Conservation (phyloP, 2,113 vertebrate species). For the Bufo gargarizans region DNA sequence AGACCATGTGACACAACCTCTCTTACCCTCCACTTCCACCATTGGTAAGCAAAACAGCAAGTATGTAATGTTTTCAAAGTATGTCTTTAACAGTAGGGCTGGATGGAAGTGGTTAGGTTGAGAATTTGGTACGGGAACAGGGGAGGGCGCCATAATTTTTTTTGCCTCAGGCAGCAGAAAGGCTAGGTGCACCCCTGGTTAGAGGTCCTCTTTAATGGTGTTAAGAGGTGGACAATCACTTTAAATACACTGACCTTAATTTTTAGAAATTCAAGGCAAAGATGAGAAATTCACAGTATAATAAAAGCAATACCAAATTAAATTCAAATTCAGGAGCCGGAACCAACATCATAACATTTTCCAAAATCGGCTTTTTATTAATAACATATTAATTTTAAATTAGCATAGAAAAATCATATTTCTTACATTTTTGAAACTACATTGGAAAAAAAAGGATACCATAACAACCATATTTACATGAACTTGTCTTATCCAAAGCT, state of each 20-base stretch:
- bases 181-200: too few species aligned
- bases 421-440: background rate
- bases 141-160: too few species aligned
- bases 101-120: too few species aligned
- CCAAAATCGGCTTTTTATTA: background rate
- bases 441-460: background rate
- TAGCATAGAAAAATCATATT: background rate
- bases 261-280: background rate
- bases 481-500: background rate
- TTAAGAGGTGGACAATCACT: too few species aligned
- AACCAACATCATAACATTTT: background rate
- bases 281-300: background rate
- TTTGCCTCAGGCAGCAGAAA: too few species aligned
- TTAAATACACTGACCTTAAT: background rate
- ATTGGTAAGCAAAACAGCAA: too few species aligned
- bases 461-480: background rate
- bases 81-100: too few species aligned
- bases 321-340: background rate
- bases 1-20: too few species aligned
- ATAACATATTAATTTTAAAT: slow-evolving; percentile 22
- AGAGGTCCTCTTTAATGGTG: too few species aligned
- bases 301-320: background rate
- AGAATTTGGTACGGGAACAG: too few species aligned
- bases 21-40: too few species aligned
- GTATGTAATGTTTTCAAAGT: too few species aligned